Conservation (phyloP, 2,888 invertebrate genomes). For the Drosophila kambysellisi region DNA sequence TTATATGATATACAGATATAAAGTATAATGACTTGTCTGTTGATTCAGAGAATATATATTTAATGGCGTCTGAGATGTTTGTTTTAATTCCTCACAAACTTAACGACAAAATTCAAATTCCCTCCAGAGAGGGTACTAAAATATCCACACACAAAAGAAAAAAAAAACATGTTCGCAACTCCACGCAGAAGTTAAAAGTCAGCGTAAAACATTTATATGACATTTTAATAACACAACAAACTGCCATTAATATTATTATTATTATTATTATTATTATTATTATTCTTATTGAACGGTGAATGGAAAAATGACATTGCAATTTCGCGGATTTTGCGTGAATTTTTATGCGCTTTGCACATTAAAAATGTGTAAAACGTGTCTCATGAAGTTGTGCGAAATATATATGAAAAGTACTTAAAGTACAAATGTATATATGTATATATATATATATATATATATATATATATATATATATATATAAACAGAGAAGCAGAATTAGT, state of each 20-base stretch:
- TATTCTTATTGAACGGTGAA: constrained; percentile 68
- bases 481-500: neutral
- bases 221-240: constrained; percentile 75
- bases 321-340: constrained; percentile 31
- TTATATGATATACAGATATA: neutral
- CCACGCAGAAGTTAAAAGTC: constrained; percentile 61
- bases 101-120: neutral
- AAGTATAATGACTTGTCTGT: neutral
- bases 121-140: neutral
- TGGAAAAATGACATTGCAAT: constrained; percentile 62
- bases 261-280: constrained; percentile 63
- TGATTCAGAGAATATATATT: neutral
- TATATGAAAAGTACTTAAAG: neutral
- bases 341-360: constrained; percentile 1
- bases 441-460: too few relatives aligned
- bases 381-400: neutral
- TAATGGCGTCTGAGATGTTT: neutral
- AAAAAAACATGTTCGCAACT: constrained; percentile 7
- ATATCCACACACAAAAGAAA: neutral
- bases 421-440: neutral
- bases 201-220: constrained; percentile 66
- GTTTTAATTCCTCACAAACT: neutral
- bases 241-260: constrained; percentile 68
- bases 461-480: too few relatives aligned
- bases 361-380: constrained; percentile 1